Evolutionary conservation across 2,888 invertebrate genomes (phyloP).

Genomic region (Pantelozetes paolii): DNA sequence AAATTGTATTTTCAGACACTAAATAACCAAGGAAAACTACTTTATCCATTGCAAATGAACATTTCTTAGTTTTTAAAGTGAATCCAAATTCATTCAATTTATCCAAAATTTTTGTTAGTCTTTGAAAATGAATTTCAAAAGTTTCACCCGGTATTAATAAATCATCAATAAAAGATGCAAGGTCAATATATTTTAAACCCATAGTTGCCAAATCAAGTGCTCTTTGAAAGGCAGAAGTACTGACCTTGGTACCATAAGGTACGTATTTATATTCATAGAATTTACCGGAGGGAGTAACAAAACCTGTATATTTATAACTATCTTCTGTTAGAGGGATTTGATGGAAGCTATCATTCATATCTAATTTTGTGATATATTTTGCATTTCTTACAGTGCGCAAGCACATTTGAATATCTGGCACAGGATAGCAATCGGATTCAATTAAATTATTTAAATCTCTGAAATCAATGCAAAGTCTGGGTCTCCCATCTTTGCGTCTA

Average conservation of each 20-base stretch:
- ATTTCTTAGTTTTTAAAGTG: conserved; percentile 5
- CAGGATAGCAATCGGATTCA: neutral
- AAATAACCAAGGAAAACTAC: neutral
- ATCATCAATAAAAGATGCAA: neutral
- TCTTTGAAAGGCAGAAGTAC: neutral
- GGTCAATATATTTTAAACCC: neutral
- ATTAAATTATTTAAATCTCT: neutral
- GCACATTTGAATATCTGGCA: conserved; percentile 15
- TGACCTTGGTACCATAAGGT: neutral
- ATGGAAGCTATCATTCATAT: conserved; percentile 14
- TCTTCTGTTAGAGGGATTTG: neutral
- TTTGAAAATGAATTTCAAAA: neutral
- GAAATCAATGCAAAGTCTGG: neutral
- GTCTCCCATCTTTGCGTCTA: neutral
- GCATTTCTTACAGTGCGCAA: neutral
- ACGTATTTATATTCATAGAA: conserved; percentile 20
- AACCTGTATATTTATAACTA: neutral
- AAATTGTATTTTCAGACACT: neutral
- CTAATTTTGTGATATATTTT: neutral
- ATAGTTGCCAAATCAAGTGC: neutral
- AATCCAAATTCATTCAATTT: conserved; percentile 14
- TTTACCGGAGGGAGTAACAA: neutral
- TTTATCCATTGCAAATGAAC: neutral
- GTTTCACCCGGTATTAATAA: neutral
- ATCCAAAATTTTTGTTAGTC: neutral